Evolutionary conservation across 2,797 vertebrate species (phyloP).

Genomic region (Mionectes olivaceus): DNA sequence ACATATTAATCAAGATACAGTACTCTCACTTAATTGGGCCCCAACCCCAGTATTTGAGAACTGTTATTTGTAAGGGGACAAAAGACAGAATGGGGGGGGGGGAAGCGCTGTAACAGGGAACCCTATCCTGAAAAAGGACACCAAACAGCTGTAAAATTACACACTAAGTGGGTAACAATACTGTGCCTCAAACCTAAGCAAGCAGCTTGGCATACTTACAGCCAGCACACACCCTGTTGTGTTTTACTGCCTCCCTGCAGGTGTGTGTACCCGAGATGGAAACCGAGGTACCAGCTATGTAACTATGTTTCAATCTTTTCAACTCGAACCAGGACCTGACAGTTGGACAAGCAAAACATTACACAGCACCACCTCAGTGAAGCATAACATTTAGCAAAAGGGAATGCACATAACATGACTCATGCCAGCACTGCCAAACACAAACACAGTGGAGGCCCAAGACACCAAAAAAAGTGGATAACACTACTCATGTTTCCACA

Average conservation of each 20-base stretch:
- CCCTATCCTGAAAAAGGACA: background rate
- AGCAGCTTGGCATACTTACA: background rate
- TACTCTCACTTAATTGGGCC: background rate
- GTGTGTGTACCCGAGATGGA: background rate
- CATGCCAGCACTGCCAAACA: background rate
- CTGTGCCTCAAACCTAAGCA: background rate
- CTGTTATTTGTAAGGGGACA: background rate
- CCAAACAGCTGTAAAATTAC: background rate
- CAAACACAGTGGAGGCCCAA: background rate
- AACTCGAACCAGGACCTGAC: background rate
- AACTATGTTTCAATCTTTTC: constrained; percentile 1
- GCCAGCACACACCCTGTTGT: background rate
- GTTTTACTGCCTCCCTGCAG: background rate
- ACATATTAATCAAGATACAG: background rate
- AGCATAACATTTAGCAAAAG: background rate
- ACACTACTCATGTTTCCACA: background rate
- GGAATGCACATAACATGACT: background rate
- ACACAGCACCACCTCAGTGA: background rate
- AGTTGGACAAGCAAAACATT: constrained; percentile 22
- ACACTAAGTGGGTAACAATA: background rate
- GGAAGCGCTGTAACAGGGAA: background rate
- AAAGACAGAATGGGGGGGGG: background rate
- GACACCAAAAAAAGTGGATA: background rate
- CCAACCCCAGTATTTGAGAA: background rate
- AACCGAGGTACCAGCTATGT: background rate